Evolutionary conservation across 2,888 invertebrate genomes (phyloP).

Genomic region (Orchesellides sinensis): DNA sequence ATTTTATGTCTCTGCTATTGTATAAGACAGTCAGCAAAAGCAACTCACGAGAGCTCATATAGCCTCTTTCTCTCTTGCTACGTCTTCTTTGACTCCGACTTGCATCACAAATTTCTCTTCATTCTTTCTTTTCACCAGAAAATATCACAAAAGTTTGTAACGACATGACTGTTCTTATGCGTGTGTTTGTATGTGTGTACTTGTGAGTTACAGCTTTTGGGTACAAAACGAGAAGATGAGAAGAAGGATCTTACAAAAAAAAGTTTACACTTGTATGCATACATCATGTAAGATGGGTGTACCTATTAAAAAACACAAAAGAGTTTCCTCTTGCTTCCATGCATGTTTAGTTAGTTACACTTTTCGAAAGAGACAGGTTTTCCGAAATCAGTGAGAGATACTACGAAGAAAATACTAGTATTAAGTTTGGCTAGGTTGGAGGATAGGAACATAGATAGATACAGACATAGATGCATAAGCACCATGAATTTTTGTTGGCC

Average conservation of each 20-base stretch:
- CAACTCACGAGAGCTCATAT: background rate
- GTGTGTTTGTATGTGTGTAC: background rate
- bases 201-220: background rate
- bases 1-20: too few species aligned
- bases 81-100: constrained; percentile 52
- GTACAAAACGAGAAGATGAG: background rate
- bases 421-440: too few species aligned
- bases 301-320: background rate
- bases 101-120: constrained; percentile 43
- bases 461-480: background rate
- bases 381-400: constrained; percentile 17
- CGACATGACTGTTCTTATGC: constrained; percentile 3
- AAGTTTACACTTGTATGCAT: constrained; percentile 30
- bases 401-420: constrained; percentile 12
- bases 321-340: constrained; percentile 13
- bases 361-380: constrained; percentile 13
- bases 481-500: background rate
- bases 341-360: constrained; percentile 8
- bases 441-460: background rate
- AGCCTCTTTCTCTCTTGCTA: constrained; percentile 2
- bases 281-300: constrained; percentile 11
- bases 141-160: constrained; percentile 50
- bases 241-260: constrained; percentile 8
- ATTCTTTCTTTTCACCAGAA: constrained; percentile 17
- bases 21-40: background rate